These are phyloP conservation scores for Romanomermis culicivorax DNA, from an alignment of 2,888 invertebrate species.

Conservation along the genomic window DNA sequence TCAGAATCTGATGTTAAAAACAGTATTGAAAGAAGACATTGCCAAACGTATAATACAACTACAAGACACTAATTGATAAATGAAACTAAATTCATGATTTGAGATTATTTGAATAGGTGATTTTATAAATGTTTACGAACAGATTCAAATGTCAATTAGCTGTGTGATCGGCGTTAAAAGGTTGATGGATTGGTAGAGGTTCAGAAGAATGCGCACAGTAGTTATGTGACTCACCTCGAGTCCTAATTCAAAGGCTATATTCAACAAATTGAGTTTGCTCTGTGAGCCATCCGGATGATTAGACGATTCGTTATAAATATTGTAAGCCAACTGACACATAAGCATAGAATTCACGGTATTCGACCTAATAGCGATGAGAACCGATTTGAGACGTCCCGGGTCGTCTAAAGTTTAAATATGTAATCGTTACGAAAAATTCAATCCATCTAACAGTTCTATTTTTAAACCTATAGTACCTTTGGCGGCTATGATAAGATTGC, in stretches of 20 bases:
- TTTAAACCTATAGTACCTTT: conserved; percentile 34
- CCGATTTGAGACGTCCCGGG: conserved; percentile 46
- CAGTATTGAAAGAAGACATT: too few relatives aligned
- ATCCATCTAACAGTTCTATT: background rate
- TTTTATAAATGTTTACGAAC: too few relatives aligned
- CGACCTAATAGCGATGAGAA: conserved; percentile 52
- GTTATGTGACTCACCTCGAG: conserved; percentile 49
- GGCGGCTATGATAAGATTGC: conserved; percentile 48
- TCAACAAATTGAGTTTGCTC: conserved; percentile 50
- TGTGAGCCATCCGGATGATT: conserved; percentile 43
- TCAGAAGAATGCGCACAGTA: too few relatives aligned
- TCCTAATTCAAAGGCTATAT: conserved; percentile 58
- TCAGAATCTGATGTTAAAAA: background rate
- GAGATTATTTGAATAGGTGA: too few relatives aligned
- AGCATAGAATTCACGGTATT: conserved; percentile 64
- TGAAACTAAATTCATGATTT: too few relatives aligned
- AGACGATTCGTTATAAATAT: conserved; percentile 58
- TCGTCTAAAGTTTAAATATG: conserved; percentile 38
- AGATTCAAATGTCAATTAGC: too few relatives aligned
- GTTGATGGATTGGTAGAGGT: too few relatives aligned
- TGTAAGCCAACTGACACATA: conserved; percentile 60
- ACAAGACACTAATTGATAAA: too few relatives aligned
- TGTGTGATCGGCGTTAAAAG: too few relatives aligned
- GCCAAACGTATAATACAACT: too few relatives aligned
- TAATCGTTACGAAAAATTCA: background rate